Evolutionary conservation across 92 coral and sea anemone genomes (phyloP).

Genomic region (Ricordea florida): DNA sequence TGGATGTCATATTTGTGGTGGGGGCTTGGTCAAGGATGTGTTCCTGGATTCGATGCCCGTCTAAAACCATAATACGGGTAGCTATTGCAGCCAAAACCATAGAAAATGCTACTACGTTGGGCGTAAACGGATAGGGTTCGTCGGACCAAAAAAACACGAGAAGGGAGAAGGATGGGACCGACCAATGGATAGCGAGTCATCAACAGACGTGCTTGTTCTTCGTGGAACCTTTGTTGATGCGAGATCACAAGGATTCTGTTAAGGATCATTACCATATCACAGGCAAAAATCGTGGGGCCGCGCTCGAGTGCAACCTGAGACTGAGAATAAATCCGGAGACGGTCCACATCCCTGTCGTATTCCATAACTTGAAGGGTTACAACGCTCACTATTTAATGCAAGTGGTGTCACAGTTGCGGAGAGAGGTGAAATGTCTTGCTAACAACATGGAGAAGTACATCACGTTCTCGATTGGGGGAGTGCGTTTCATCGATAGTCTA

Average conservation of each 20-base stretch:
- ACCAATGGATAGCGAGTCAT: too few relatives aligned
- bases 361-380: conserved; percentile 29
- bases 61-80: not conserved
- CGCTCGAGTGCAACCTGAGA: conserved; percentile 5
- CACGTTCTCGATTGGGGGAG: too few relatives aligned
- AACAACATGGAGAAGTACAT: too few relatives aligned
- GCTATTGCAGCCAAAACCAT: not conserved
- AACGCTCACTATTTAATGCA: not conserved
- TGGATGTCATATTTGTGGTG: not conserved
- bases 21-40: not conserved
- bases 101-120: not conserved
- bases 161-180: too few relatives aligned
- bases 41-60: not conserved
- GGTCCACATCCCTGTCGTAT: conserved; percentile 27
- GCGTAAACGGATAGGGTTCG: not conserved
- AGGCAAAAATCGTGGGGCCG: conserved; percentile 23
- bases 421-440: too few relatives aligned
- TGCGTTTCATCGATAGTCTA: too few relatives aligned
- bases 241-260: not conserved
- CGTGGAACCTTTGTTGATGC: not conserved
- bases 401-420: too few relatives aligned
- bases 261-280: conserved; percentile 28
- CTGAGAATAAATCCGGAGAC: not conserved
- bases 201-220: not conserved
- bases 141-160: not conserved